A percentile compares a stretch with the other conserved stretches of the same genome.
phyloP scores from a whole-genome alignment of 2,888 invertebrate genomes.

The Zygothrica quintamaculata region DNA sequence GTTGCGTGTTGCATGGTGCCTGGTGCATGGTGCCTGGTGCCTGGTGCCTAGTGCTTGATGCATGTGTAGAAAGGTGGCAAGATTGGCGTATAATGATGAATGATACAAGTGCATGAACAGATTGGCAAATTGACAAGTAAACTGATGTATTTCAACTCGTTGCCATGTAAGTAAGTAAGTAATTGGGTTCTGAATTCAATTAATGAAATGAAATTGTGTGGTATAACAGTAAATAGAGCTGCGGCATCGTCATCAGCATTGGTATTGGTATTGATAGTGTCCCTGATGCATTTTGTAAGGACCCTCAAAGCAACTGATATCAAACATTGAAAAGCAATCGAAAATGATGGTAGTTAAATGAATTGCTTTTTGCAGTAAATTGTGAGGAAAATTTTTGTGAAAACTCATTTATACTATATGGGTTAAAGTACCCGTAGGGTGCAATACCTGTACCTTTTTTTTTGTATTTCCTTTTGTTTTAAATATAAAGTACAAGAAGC shows the following conservation, averaged over 20 bases:
- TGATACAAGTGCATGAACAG: slow-evolving; percentile 10
- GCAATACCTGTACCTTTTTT: neutral
- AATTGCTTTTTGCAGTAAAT: neutral
- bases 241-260: too few relatives aligned
- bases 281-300: slow-evolving; percentile 29
- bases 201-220: slow-evolving; percentile 58
- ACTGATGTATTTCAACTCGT: slow-evolving; percentile 32
- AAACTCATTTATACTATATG: slow-evolving; percentile 4
- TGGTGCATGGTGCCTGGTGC: neutral
- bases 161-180: slow-evolving; percentile 53
- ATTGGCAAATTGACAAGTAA: slow-evolving; percentile 16
- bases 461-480: neutral
- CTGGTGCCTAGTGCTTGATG: neutral
- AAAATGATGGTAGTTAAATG: neutral
- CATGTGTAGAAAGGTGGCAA: neutral
- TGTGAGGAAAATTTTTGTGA: slow-evolving; percentile 2
- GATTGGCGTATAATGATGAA: neutral
- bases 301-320: slow-evolving; percentile 6
- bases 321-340: slow-evolving; percentile 9
- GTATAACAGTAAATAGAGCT: slow-evolving; percentile 53
- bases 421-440: neutral
- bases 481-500: too few relatives aligned
- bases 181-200: slow-evolving; percentile 62
- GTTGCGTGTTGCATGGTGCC: slow-evolving; percentile 34
- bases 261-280: slow-evolving; percentile 14